Conservation (phyloP, 2,113 vertebrate species). For the Osmerus mordax region DNA sequence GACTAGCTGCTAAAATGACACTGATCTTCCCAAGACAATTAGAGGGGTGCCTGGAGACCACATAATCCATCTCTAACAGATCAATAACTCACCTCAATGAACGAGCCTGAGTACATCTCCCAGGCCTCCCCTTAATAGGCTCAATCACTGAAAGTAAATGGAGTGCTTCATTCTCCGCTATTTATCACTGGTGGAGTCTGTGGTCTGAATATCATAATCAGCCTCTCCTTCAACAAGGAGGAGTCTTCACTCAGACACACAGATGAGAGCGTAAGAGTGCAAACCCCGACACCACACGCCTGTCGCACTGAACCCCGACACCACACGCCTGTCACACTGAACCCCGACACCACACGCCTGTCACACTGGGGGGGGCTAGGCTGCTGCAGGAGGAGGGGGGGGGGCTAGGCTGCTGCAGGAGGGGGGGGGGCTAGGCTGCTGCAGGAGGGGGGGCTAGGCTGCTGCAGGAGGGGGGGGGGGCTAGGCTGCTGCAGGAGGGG, state of each 20-base stretch:
- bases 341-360: background rate
- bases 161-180: constrained; percentile 36
- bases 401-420: too few relatives aligned
- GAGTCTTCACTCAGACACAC: background rate
- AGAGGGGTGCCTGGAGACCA: constrained; percentile 13
- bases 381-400: too few relatives aligned
- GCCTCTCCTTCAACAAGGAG: background rate
- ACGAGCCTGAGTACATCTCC: constrained; percentile 41
- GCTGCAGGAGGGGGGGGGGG: background rate
- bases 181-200: too few relatives aligned
- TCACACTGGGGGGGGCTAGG: too few relatives aligned
- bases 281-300: background rate
- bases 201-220: constrained; percentile 29
- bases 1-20: constrained; percentile 19
- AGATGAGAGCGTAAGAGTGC: background rate
- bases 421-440: too few relatives aligned
- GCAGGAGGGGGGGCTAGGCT: too few relatives aligned
- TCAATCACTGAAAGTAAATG: constrained; percentile 46
- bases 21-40: constrained; percentile 7
- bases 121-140: constrained; percentile 35
- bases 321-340: background rate
- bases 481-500: too few relatives aligned
- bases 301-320: background rate
- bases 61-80: constrained; percentile 34
- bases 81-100: constrained; percentile 56